A percentile compares a stretch with the other conserved stretches of the same genome.
Evolutionary conservation across 1,140 invertebrate genomes (phyloP).

Genomic region (Dendrolimus punctatus): DNA sequence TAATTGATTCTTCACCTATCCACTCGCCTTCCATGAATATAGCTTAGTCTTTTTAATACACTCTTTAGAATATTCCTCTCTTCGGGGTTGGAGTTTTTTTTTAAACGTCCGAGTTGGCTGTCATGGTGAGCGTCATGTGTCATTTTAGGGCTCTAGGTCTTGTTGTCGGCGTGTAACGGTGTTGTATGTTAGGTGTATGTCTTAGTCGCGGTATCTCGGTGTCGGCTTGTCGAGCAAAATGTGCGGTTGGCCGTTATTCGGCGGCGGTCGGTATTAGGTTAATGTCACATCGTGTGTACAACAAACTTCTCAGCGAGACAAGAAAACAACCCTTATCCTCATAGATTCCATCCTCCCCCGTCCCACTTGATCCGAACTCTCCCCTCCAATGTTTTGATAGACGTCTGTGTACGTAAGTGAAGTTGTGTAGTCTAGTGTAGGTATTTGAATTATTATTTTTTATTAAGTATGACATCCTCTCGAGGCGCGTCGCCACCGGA

Average conservation of each 20-base stretch:
- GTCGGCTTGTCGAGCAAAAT: slow-evolving; percentile 18
- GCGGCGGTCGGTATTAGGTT: slow-evolving; percentile 41
- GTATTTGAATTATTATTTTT: slow-evolving; percentile 19
- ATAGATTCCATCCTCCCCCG: slow-evolving; percentile 7
- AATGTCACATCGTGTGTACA: slow-evolving; percentile 57
- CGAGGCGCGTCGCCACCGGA: slow-evolving; percentile 27
- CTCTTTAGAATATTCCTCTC: no score
- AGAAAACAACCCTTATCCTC: slow-evolving; percentile 1
- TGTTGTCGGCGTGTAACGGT: slow-evolving; percentile 1
- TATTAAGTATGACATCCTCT: slow-evolving; percentile 19
- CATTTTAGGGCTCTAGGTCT: slow-evolving; percentile 3
- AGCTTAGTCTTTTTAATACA: no score
- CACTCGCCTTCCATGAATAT: no score
- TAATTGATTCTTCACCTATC: no score
- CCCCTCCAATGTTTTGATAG: slow-evolving; percentile 14
- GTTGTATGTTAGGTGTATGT: not conserved
- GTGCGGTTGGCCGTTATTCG: no score
- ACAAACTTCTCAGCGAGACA: slow-evolving; percentile 64
- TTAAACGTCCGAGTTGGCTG: slow-evolving; percentile 1
- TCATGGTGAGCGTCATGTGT: slow-evolving; percentile 27
- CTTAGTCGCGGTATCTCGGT: slow-evolving; percentile 14
- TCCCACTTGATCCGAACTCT: slow-evolving; percentile 10
- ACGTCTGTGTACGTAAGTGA: slow-evolving; percentile 28
- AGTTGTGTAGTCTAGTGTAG: slow-evolving; percentile 31
- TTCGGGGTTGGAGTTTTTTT: no score